A percentile compares a stretch with the other conserved stretches of the same genome.
Conservation (phyloP, 64 coral and sea anemone species). For the Anthopleura sola region DNA sequence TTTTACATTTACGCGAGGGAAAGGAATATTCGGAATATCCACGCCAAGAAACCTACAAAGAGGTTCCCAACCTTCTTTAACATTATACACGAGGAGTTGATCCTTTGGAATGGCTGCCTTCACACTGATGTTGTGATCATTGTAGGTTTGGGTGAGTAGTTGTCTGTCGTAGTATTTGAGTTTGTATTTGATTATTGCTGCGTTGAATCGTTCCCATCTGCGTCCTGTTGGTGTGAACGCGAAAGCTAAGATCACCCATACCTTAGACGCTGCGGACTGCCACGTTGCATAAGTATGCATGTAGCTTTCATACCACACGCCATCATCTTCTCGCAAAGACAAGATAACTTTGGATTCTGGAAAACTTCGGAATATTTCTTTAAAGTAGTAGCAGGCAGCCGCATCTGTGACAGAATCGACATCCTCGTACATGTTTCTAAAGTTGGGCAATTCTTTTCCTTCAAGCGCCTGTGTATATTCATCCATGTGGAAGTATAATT, state of each 20-base stretch:
- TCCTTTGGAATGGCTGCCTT: too few relatives aligned
- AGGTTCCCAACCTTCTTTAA: too few relatives aligned
- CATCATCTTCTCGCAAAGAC: conserved; percentile 15
- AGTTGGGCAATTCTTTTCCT: neutral
- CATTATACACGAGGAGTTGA: too few relatives aligned
- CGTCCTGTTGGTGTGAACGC: conserved; percentile 2
- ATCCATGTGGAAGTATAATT: conserved; percentile 43
- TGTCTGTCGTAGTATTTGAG: too few relatives aligned
- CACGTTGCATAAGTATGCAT: neutral
- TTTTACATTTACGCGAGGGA: too few relatives aligned
- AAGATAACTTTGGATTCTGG: conserved; percentile 54
- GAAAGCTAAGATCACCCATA: neutral
- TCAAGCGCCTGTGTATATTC: conserved; percentile 39
- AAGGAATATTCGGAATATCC: too few relatives aligned
- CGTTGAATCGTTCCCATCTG: neutral
- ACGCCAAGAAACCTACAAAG: too few relatives aligned
- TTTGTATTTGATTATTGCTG: too few relatives aligned
- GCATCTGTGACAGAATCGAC: conserved; percentile 42
- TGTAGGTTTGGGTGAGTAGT: too few relatives aligned
- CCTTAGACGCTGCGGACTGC: too few relatives aligned
- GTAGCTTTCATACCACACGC: neutral
- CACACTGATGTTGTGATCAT: too few relatives aligned
- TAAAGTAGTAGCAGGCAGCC: conserved; percentile 27
- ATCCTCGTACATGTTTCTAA: conserved; percentile 33
- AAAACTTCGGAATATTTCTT: conserved; percentile 43